Base-by-base conservation (phyloP, 1,140 invertebrate species). In the Eumeta japonica region DNA sequence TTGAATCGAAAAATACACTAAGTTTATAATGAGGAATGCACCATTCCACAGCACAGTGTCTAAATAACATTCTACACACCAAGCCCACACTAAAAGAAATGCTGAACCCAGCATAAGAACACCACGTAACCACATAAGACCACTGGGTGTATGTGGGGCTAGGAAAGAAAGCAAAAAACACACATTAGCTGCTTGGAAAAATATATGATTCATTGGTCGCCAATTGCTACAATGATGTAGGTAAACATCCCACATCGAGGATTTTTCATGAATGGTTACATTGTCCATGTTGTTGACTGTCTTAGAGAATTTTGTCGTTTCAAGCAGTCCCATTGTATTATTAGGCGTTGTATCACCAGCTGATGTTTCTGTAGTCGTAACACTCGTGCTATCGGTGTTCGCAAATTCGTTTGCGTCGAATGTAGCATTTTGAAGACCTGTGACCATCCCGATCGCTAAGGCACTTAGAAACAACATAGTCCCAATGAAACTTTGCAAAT, bases 11-110 rank as follows among this genome's bases (percentile, higher is more conserved):
- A 90, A 82, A 71, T 93, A 89, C 50, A 91, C 72, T 46, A 88
- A 82, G 76, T 93, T 93, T 58, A 93, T 86, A 47, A 82, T 71
- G 52, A 91, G 80, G 71, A 92, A 92, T 24, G 85, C 81, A 52
- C 83, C 81, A 58, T 92, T 92, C 91, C 91, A 94, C 32, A 92
- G 75, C 50, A 90, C 86, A 43, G 88, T 86, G 58, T 93, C 90
- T 44, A 89, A 78, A 54, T 88, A 88, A 68, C 90, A 93, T 50
- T 89, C 80, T 28, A 92, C 83, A 39, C 86, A 82, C 82, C 87
- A 92, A 15, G 87, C 87, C 87, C 90, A 93, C 35, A 90, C 70
- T 18, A 83, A 81, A 41, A 87, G 82, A 73, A 90, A 87, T 28
- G 86, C 80, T 73, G 85, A 88, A 17, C 87, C 89, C 27, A 90